phyloP scores from a whole-genome alignment of 2,113 vertebrate species.

The Lathamus discolor region DNA sequence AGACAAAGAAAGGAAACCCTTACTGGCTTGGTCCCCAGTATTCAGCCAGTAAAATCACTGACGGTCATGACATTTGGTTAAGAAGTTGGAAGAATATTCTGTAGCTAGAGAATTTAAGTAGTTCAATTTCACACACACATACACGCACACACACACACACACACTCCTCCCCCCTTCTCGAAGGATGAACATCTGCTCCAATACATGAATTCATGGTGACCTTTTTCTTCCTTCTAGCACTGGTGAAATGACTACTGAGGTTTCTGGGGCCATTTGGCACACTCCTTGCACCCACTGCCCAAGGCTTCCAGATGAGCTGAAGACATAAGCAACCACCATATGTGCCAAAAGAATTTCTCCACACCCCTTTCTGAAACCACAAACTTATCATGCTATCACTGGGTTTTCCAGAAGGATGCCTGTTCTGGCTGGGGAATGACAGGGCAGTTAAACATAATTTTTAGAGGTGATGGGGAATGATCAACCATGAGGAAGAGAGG shows the following conservation, averaged over 20 bases:
- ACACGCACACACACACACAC: neutral
- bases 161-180: neutral
- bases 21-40: neutral
- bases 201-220: neutral
- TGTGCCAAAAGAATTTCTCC: neutral
- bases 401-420: conserved; percentile 18
- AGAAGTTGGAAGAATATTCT: neutral
- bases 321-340: neutral
- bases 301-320: neutral
- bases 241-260: neutral
- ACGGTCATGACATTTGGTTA: neutral
- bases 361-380: conserved; percentile 25
- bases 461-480: neutral
- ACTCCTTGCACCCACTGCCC: neutral
- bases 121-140: neutral
- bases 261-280: neutral
- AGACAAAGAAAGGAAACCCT: neutral
- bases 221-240: neutral
- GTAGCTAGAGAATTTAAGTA: neutral
- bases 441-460: neutral
- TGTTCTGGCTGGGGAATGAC: neutral
- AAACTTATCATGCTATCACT: neutral
- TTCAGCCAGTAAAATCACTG: neutral
- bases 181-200: neutral
- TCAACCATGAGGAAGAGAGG: neutral